These are phyloP conservation scores for Danaus melanippus DNA, from an alignment of 1,140 invertebrate genomes.

Conservation along the genomic window DNA sequence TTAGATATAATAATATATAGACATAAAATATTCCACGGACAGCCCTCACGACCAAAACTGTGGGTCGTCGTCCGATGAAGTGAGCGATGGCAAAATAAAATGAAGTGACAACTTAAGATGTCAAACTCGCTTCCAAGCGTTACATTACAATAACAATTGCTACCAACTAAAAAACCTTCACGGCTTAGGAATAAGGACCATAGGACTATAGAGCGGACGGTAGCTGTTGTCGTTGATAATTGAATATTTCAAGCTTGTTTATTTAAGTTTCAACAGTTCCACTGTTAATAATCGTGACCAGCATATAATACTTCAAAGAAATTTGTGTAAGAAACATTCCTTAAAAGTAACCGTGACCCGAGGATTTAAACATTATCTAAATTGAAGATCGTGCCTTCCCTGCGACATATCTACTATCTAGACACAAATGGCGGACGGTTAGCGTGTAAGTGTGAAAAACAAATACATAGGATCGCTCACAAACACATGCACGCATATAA, in stretches of 20 bases:
- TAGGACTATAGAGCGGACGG: slow-evolving; percentile 13
- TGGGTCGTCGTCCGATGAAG: slow-evolving; percentile 50
- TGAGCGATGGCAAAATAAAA: slow-evolving; percentile 59
- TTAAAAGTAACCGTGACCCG: slow-evolving; percentile 22
- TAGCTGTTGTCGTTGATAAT: slow-evolving; percentile 40
- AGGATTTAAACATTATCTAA: slow-evolving; percentile 7
- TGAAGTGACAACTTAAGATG: slow-evolving; percentile 64
- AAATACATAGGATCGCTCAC: background rate
- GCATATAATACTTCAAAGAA: slow-evolving; percentile 25
- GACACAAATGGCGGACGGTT: slow-evolving; percentile 36
- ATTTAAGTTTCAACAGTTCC: slow-evolving; percentile 15
- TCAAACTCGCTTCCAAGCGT: slow-evolving; percentile 47
- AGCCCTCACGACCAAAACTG: slow-evolving; percentile 37
- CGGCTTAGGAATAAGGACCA: slow-evolving; percentile 32
- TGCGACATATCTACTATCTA: slow-evolving; percentile 55
- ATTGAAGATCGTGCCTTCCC: slow-evolving; percentile 15
- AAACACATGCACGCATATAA: slow-evolving; percentile 41
- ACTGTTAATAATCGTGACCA: slow-evolving; percentile 24
- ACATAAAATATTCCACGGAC: slow-evolving; percentile 16
- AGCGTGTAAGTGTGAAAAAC: slow-evolving; percentile 58
- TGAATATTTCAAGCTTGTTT: slow-evolving; percentile 31
- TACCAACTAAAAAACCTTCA: slow-evolving; percentile 28
- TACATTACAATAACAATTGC: slow-evolving; percentile 63
- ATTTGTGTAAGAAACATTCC: too few relatives aligned
- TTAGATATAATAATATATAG: background rate